Evolutionary conservation across 2,113 vertebrate species (phyloP), one percentile per base, ranked within the genome.

Genomic region (Erythrocebus patas): DNA sequence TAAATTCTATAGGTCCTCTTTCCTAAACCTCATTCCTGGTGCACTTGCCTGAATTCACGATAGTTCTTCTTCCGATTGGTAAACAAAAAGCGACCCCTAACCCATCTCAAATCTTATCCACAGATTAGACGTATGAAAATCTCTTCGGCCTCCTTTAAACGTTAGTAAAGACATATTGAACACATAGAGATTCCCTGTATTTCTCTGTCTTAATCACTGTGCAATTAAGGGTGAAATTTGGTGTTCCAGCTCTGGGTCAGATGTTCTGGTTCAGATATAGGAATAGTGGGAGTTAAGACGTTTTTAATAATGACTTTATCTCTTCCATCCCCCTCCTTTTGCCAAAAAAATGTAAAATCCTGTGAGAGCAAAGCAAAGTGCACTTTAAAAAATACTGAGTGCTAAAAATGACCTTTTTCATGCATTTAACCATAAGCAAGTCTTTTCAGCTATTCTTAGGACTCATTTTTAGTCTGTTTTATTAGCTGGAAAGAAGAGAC

Each of bases 371-470:
- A 81, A 90, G 64, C 45, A 93, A 93, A 84, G 61, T 59, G 17
- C 8, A 59, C 20, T 81, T 85, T 48, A 92, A 96, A 76, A 95
- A 85, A 55, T 25, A 64, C 2, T 72, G 90, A 80, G n/a, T 82
- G 38, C 50, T 61, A 86, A 88, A 87, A 92, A 83, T 92, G 61
- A 93, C 55, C 95, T 80, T 83, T 93, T 40, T 64, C 3, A 17
- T 84, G 52, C 45, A 75, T 43, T 70, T 68, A 66, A 73, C n/a
- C 40, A 7, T 38, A 95, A 96, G 64, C 14, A 92, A 27, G 70
- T 66, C 75, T 79, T 96, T 78, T 73, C 25, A 96, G 90, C 50
- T 96, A 38, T 91, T 97, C 61, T 96, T 70, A 92, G 72, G 25
- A 70, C 45, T 95, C 43, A 80, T 64, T 43, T 2, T 57, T 85